Percentiles rank a stretch among this genome's conserved stretches.
These are phyloP conservation scores for Phaetusa simplex DNA, from an alignment of 2,113 vertebrate species.

Conservation along the genomic window DNA sequence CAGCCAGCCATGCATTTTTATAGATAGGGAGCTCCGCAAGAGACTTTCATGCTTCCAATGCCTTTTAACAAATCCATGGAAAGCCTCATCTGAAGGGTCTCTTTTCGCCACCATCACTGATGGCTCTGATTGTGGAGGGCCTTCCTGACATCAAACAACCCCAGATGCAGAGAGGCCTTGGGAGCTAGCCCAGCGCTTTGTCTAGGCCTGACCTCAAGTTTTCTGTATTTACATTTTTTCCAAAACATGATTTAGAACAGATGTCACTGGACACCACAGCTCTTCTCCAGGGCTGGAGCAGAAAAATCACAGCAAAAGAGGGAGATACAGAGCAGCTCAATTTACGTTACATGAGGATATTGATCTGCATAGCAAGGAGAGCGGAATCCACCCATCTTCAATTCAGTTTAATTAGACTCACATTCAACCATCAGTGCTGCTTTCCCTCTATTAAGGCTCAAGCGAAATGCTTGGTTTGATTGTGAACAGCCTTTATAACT, in stretches of 20 bases:
- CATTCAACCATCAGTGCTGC: background rate
- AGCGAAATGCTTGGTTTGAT: background rate
- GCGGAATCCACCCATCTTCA: background rate
- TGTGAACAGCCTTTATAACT: background rate
- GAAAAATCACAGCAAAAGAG: constrained; percentile 31
- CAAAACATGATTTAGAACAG: constrained; percentile 49
- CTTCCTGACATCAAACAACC: constrained; percentile 36
- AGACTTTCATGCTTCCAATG: background rate
- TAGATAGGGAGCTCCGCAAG: background rate
- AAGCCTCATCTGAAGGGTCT: background rate
- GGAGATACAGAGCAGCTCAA: background rate
- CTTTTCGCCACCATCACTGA: background rate
- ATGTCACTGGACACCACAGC: constrained; percentile 38
- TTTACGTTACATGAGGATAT: background rate
- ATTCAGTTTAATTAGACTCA: background rate
- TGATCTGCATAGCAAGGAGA: background rate
- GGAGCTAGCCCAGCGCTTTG: constrained; percentile 29
- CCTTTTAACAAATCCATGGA: background rate
- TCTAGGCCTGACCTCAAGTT: constrained; percentile 45
- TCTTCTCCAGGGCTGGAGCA: background rate
- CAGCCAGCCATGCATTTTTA: background rate
- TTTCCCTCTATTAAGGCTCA: background rate
- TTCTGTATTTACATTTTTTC: constrained; percentile 32
- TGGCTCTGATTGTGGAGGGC: background rate
- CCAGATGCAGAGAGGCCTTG: constrained; percentile 19